Base-by-base conservation (phyloP, 1,140 invertebrate genomes). In the Liolophura sinensis region DNA sequence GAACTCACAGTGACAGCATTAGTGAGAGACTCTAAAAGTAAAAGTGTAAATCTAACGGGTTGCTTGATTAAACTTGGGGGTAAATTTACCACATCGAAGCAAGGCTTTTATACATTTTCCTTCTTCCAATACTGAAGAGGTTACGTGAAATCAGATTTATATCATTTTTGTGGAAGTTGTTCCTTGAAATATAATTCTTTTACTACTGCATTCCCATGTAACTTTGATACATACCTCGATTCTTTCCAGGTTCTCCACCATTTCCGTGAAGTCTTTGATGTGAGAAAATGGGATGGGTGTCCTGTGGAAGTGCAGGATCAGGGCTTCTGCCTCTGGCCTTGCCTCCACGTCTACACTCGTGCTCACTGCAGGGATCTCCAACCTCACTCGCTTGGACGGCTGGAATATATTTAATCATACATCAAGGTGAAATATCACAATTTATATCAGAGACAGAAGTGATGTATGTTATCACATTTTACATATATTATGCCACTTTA, bases 251-350 rank as follows among this genome's bases (percentile, higher is more conserved):
- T 24, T 20, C 24, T 54, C 24, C 24, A 54, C n/a, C n/a, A 54
- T n/a, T 54, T 54, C n/a, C 3, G n/a, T 54, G 24, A 54, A 54
- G 24, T 54, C 24, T 54, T 24, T n/a, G n/a, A 54, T 54, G n/a
- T 54, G 51, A 5, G n/a, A n/a, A 12, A 54, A 54, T 54, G 51
- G 51, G 3, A 54, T 4, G 24, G 51, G 51, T 3, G 51, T 24
- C n/a, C n/a, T 20, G n/a, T n/a, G n/a, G 51, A 20, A n/a, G 51
- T 3, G 51, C n/a, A n/a, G n/a, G 3, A 12, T 12, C n/a, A 24
- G 51, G 3, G 24, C 12, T 7, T 54, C n/a, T 12, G n/a, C 51
- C 51, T 54, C n/a, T 3, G 3, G n/a, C 7, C 12, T 54, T 12
- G 51, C 51, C 3, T 20, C 24, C 51, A 54, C n/a, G 7, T n/a